Base-by-base conservation (phyloP, 2,888 invertebrate genomes). In the Napeogenes inachia region DNA sequence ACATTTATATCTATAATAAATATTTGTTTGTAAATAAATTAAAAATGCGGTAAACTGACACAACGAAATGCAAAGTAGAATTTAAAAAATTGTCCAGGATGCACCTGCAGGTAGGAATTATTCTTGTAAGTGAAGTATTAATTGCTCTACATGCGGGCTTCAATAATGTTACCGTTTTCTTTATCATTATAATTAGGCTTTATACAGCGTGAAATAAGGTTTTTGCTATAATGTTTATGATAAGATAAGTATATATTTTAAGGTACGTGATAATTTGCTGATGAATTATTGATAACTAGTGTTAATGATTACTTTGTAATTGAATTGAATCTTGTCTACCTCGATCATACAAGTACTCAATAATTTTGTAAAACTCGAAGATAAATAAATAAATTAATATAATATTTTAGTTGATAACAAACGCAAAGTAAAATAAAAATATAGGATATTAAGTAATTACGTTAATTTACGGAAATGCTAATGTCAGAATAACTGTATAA, bases 51-150 rank as follows among this genome's bases (percentile, higher is more conserved):
- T 12, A 3, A 42, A 42, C 42, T 12, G 42, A 10, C 10, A 3
- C 42, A 42, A 35, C 6, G 35, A 42, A 42, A 42, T 42, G 42
- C 42, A 42, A 42, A 42, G 10, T 10, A 42, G 42, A 42, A 10
- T 42, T 42, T 12, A 42, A 42, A 10, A 42, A 42, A 42, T 38
- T 42, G 12, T 8, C 42, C 64, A 66, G 55, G 56, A 56, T 61
- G 59, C 66, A 66, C 66, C 66, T 64, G 66, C 66, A 38, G 47
- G 21, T 46, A 47, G 10, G 30, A 30, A 30, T 8, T 50, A 30
- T 50, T 50, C 30, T 50, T 47, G 4, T 47, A 47, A 8, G 50
- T 30, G 50, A 50, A 30, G 21, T 50, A 50, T 50, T 50, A 50
- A 50, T 50, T 30, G 30, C 50, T 50, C 30, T 12, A 21, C 21